Evolutionary conservation across 1,140 invertebrate species (phyloP).

Genomic region (Lasioglossum baleicum): DNA sequence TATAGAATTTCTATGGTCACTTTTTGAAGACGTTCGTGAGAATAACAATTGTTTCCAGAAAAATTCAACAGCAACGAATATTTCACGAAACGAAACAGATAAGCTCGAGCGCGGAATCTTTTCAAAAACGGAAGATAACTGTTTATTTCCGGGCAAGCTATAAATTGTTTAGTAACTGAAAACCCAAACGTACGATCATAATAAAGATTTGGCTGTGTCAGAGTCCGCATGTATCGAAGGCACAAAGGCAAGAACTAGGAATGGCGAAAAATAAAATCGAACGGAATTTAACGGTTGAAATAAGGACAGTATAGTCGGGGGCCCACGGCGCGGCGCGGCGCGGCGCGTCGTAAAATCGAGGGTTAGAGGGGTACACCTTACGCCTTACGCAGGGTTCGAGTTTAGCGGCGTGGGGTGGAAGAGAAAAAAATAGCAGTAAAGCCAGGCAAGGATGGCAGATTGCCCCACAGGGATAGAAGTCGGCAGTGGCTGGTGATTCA

Average conservation of each 20-base stretch:
- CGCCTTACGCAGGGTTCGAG: not conserved
- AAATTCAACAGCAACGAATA: too few species aligned
- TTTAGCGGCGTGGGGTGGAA: not conserved
- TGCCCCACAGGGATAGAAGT: slow-evolving; percentile 59
- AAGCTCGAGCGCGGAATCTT: too few species aligned
- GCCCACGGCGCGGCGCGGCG: too few species aligned
- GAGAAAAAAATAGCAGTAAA: slow-evolving; percentile 38
- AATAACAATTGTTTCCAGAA: too few species aligned
- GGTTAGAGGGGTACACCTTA: slow-evolving; percentile 33
- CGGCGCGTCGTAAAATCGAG: slow-evolving; percentile 31
- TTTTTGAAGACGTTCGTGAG: too few species aligned
- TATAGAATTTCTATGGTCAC: too few species aligned
- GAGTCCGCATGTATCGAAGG: slow-evolving; percentile 1
- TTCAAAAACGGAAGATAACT: too few species aligned
- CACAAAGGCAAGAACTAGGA: not conserved
- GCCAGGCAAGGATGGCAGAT: slow-evolving; percentile 67
- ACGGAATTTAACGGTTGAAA: slow-evolving; percentile 24
- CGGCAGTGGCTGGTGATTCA: slow-evolving; percentile 66
- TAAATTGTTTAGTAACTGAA: not conserved
- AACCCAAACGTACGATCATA: not conserved
- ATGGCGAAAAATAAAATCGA: slow-evolving; percentile 36
- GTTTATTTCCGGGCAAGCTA: too few species aligned
- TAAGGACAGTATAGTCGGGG: not conserved
- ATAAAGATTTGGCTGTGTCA: slow-evolving; percentile 4
- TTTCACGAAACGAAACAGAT: too few species aligned